These are phyloP conservation scores for Chlorops oryzae DNA, from an alignment of 1,140 invertebrate genomes.

Conservation along the genomic window DNA sequence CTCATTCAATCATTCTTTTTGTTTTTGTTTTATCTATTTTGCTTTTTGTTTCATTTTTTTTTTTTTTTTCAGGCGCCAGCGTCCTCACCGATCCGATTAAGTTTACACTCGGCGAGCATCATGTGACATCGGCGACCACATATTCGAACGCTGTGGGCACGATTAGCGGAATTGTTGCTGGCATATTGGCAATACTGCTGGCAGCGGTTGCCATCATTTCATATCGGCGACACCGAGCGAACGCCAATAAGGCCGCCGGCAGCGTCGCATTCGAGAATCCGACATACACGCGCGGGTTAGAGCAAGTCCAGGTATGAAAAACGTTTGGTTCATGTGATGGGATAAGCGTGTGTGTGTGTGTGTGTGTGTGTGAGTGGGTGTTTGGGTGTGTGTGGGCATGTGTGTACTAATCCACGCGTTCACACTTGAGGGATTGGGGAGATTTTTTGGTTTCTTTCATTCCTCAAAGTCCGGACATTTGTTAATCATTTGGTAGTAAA, in stretches of 20 bases:
- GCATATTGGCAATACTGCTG: slow-evolving; percentile 58
- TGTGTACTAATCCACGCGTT: too few species aligned
- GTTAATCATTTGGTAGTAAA: not conserved
- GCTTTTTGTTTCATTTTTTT: not conserved
- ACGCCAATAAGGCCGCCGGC: slow-evolving; percentile 49
- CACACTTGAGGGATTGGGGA: not conserved
- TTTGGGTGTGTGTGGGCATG: too few species aligned
- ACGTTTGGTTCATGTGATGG: too few species aligned
- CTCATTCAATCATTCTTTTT: not conserved
- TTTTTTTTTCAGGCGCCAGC: slow-evolving; percentile 56
- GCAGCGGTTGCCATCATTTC: slow-evolving; percentile 60
- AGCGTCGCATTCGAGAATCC: slow-evolving; percentile 82
- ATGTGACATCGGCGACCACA: slow-evolving; percentile 54
- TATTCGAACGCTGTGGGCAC: slow-evolving; percentile 55
- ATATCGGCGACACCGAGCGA: slow-evolving; percentile 57
- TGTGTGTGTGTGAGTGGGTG: not conserved
- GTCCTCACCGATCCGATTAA: slow-evolving; percentile 63
- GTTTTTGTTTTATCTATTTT: slow-evolving; percentile 15
- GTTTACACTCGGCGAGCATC: slow-evolving; percentile 65
- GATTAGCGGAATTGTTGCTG: slow-evolving; percentile 60
- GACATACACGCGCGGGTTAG: slow-evolving; percentile 70
- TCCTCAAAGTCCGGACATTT: too few species aligned
- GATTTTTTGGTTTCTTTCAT: not conserved
- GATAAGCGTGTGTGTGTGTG: not conserved
- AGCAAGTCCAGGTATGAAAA: slow-evolving; percentile 63